phyloP scores from a whole-genome alignment of 1,140 invertebrate species.

The Cydia pomonella region DNA sequence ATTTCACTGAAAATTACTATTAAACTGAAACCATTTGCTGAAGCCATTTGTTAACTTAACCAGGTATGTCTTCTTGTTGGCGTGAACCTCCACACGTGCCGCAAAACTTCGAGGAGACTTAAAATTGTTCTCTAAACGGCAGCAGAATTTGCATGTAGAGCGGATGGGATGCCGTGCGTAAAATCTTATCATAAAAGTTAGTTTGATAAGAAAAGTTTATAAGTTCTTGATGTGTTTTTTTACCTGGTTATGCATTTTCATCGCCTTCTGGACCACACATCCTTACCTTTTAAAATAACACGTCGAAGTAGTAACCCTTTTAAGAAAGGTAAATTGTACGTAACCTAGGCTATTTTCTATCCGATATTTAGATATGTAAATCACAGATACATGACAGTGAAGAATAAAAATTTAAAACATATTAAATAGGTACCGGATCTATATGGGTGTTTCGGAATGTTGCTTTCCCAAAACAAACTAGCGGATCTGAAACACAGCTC shows the following conservation, averaged over 20 bases:
- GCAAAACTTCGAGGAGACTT: slow-evolving; percentile 12
- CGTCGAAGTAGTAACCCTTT: too few relatives aligned
- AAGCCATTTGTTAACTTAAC: not conserved
- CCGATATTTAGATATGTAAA: too few relatives aligned
- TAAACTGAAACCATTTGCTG: too few relatives aligned
- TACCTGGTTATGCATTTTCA: not conserved
- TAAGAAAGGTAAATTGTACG: too few relatives aligned
- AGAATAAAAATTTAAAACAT: too few relatives aligned
- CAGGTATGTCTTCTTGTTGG: not conserved
- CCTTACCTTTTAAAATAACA: not conserved
- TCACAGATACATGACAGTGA: too few relatives aligned
- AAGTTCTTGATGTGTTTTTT: not conserved
- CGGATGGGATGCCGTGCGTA: slow-evolving; percentile 15
- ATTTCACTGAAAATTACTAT: too few relatives aligned
- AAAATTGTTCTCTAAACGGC: slow-evolving; percentile 27
- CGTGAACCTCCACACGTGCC: not conserved
- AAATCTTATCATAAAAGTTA: slow-evolving; percentile 27
- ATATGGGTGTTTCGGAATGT: too few relatives aligned
- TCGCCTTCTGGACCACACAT: not conserved
- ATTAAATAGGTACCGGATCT: too few relatives aligned
- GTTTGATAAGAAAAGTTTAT: slow-evolving; percentile 19
- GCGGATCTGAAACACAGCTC: too few relatives aligned
- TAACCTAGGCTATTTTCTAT: too few relatives aligned
- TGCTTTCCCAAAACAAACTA: too few relatives aligned
- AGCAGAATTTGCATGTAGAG: slow-evolving; percentile 25